Conservation (phyloP, 1,140 invertebrate genomes). For the Saccostrea echinata region DNA sequence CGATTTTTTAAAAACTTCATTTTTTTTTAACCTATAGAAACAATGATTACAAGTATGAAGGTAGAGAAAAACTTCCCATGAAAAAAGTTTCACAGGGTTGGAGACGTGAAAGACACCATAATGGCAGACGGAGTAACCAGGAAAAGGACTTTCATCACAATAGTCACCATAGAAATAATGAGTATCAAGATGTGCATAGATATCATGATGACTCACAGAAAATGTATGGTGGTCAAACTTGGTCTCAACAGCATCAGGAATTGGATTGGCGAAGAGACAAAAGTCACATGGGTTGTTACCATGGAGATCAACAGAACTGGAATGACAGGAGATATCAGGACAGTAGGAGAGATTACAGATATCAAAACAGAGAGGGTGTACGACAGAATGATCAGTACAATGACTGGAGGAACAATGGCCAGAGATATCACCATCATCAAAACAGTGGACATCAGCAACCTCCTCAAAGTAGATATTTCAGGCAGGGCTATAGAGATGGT, state of each 20-base stretch:
- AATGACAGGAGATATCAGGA: background rate
- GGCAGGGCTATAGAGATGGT: slow-evolving; percentile 2
- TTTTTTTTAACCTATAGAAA: background rate
- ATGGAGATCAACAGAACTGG: background rate
- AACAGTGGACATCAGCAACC: background rate
- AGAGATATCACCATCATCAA: background rate
- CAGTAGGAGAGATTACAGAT: background rate
- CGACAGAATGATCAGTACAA: background rate
- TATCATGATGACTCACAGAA: background rate
- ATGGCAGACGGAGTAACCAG: background rate
- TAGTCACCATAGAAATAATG: background rate
- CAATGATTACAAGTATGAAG: slow-evolving; percentile 16
- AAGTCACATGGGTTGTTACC: background rate
- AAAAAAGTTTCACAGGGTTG: background rate
- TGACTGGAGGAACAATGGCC: background rate
- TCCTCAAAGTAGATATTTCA: background rate
- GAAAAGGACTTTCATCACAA: background rate
- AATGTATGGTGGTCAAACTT: background rate
- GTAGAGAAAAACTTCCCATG: slow-evolving; percentile 42
- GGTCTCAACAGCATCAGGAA: background rate
- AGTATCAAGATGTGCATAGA: background rate
- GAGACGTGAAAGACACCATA: background rate
- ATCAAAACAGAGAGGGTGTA: background rate
- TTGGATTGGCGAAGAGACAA: background rate
- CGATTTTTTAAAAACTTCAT: no score